These are phyloP conservation scores for Ptychochromis oligacanthus DNA, from an alignment of 2,113 vertebrate genomes.

Conservation along the genomic window DNA sequence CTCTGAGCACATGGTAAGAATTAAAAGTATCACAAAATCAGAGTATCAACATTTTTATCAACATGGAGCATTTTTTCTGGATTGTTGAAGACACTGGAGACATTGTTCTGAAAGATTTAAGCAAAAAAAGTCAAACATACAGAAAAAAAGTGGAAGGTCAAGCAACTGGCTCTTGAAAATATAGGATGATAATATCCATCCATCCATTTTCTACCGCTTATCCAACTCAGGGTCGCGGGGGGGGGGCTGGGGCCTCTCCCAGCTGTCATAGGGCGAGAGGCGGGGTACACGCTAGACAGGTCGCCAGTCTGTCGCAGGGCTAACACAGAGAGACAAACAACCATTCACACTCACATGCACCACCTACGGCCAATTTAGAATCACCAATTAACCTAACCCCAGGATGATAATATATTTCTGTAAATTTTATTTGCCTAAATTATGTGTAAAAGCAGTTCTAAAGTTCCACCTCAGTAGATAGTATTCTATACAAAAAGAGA, in stretches of 20 bases:
- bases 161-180: not conserved
- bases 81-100: not conserved
- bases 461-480: not conserved
- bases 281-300: too few relatives aligned
- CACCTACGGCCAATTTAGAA: too few relatives aligned
- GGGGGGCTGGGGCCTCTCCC: too few relatives aligned
- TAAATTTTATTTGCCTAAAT: too few relatives aligned
- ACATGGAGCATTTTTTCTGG: not conserved
- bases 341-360: too few relatives aligned
- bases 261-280: too few relatives aligned
- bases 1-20: not conserved
- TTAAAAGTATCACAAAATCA: not conserved
- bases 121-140: not conserved
- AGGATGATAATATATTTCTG: not conserved
- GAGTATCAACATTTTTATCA: not conserved
- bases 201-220: too few relatives aligned
- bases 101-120: not conserved
- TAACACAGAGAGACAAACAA: too few relatives aligned
- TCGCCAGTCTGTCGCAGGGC: too few relatives aligned
- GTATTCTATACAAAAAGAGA: not conserved
- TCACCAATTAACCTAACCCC: too few relatives aligned
- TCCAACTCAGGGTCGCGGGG: too few relatives aligned
- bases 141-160: not conserved
- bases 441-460: too few relatives aligned
- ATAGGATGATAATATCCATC: not conserved